phyloP scores from a whole-genome alignment of 2,113 vertebrate species.

The Micronisus gabar region DNA sequence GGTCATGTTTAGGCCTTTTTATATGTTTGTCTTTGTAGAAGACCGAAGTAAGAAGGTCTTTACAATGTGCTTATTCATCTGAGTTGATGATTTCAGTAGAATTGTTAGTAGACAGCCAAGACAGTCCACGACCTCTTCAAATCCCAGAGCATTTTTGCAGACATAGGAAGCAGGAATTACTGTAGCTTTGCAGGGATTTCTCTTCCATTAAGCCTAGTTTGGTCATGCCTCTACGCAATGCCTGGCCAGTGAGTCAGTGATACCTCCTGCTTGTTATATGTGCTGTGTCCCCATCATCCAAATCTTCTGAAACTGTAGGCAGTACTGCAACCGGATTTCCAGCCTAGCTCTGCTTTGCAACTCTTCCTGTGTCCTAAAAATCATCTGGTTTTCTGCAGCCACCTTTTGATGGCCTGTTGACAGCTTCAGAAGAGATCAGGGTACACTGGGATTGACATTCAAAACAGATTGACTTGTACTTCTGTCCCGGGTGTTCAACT shows the following conservation, averaged over 20 bases:
- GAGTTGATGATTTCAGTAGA: background rate
- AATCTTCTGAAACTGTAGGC: background rate
- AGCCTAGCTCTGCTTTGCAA: background rate
- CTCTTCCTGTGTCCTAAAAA: background rate
- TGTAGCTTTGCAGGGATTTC: background rate
- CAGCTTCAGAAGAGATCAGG: background rate
- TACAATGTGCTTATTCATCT: background rate
- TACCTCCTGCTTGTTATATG: background rate
- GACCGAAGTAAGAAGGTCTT: background rate
- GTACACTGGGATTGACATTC: background rate
- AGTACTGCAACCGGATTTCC: background rate
- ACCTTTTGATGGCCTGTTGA: background rate
- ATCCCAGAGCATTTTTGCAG: background rate
- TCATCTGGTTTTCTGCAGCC: background rate
- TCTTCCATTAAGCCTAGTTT: background rate
- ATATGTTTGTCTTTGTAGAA: background rate
- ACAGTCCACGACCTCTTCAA: background rate
- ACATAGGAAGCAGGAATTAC: background rate
- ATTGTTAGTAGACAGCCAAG: background rate
- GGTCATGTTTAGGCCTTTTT: background rate
- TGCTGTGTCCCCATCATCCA: background rate
- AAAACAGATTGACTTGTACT: background rate
- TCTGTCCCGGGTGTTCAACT: background rate
- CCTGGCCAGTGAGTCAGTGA: background rate
- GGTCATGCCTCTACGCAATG: background rate